Base-by-base conservation (phyloP, 2,888 invertebrate species). In the Trilocha varians region DNA sequence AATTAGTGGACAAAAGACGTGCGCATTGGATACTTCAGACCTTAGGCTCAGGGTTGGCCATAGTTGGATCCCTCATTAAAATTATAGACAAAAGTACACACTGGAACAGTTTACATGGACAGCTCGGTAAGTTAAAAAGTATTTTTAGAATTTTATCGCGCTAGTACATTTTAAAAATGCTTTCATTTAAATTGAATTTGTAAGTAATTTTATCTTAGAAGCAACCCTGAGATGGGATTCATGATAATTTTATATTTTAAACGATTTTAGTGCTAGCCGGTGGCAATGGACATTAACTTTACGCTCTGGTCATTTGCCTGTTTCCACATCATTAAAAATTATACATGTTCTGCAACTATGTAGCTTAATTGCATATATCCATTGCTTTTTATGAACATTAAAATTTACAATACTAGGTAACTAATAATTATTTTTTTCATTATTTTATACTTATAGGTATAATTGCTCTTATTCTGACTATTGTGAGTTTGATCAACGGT, bases 391-490 rank as follows among this genome's bases (percentile, higher is more conserved):
- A n/a, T n/a, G n/a, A n/a, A n/a, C n/a, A n/a, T n/a, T n/a, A n/a
- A n/a, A n/a, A n/a, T n/a, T n/a, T n/a, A n/a, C n/a, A n/a, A n/a
- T n/a, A n/a, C n/a, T n/a, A n/a, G n/a, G n/a, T n/a, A n/a, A n/a
- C n/a, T n/a, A n/a, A n/a, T n/a, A n/a, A 25, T 9, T 25, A 25
- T 9, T 25, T 11, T 25, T 25, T 25, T 25, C 25, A 25, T 3
- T 25, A 2, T 25, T 4, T 25, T 6, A 3, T 48, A 33, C 46
- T 63, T 57, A 16, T 63, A 74, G 76, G 53, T n/a, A 54, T 76
- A 2, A 65, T 72, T n/a, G 75, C 77, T 0, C 41, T 76, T 35
- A 62, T 76, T 8, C 74, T 74, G 45, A 76, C 76, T n/a, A 45
- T 56, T 3, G 65, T 65, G 14, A 59, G 70, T 36, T 50, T 77